Evolutionary conservation across 2,888 invertebrate species (phyloP).

Genomic region (Archips xylosteana): DNA sequence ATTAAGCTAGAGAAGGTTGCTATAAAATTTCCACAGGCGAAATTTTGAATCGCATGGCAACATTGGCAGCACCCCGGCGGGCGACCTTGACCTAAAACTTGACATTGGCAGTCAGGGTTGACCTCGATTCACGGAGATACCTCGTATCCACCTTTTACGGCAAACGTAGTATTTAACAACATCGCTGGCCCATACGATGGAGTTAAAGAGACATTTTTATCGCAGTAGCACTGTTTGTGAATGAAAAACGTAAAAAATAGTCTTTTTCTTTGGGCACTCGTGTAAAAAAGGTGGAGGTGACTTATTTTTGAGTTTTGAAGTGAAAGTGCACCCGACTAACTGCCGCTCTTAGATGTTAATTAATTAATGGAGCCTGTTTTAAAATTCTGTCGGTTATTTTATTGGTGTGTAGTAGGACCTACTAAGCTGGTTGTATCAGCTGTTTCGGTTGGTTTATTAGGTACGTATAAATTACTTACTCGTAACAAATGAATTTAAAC

Average conservation of each 20-base stretch:
- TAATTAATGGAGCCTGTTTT: too few species aligned
- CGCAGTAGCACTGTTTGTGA: background rate
- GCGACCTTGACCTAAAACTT: slow-evolving; percentile 69
- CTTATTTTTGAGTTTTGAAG: too few species aligned
- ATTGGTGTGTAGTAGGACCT: too few species aligned
- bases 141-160: background rate
- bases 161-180: background rate
- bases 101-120: slow-evolving; percentile 57
- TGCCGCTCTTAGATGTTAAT: too few species aligned
- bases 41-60: slow-evolving; percentile 41
- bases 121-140: slow-evolving; percentile 51
- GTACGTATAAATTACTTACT: too few species aligned
- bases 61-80: slow-evolving; percentile 47
- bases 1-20: slow-evolving; percentile 1
- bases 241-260: background rate
- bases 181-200: background rate
- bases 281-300: too few species aligned
- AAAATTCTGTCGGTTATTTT: too few species aligned
- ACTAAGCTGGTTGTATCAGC: too few species aligned
- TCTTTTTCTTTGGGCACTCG: too few species aligned
- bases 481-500: too few species aligned
- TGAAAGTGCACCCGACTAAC: too few species aligned
- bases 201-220: background rate
- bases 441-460: too few species aligned
- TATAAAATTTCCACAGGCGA: slow-evolving; percentile 42